Evolutionary conservation across 2,113 vertebrate species (phyloP), one percentile per base, ranked within the genome.

Genomic region (Recurvirostra avosetta): DNA sequence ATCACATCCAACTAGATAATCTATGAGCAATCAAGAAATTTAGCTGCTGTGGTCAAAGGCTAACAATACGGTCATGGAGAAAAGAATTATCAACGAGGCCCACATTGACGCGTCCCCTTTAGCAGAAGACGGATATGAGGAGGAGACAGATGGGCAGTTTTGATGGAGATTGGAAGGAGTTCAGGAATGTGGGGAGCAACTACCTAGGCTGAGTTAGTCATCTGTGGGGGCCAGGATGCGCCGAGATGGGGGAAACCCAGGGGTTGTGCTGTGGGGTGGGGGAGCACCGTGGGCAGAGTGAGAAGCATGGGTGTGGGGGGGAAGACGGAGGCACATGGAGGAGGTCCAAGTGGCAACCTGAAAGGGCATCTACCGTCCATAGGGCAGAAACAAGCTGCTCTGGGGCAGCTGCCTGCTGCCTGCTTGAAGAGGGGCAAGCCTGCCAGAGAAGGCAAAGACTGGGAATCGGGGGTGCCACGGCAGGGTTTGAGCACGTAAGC

Each of bases 21-120:
- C 90, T 82, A 96, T n/a, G n/a, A 83, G 53, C 53, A 95, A 92
- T 79, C 88, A 90, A 86, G 88, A 76, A 88, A 88, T 79, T 34
- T 61, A 92, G 53, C 93, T 82, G 34, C 70, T 2, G 3, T 71
- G 66, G 84, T 91, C 84, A 87, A 89, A 85, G 61, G 66, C 66
- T 53, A 58, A 81, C 0, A 0, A 43, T n/a, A 27, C 1, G 38
- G 86, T 66, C 4, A 1, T 0, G 7, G 27, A 90, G 75, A 83
- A 83, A 76, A 22, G 45, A 76, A 41, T 83, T 49, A 13, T 12
- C 0, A 0, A 70, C 62, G 26, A 73, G 71, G 6, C 58, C 5
- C 23, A 20, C 2, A 0, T 12, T 59, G 25, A 62, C 1, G 2
- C 15, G 25, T 15, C 20, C 22, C 5, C 18, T 70, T 76, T 9